Evolutionary conservation across 2,797 vertebrate species (phyloP), one percentile per base, ranked within the genome.

Genomic region (Eleutherodactylus coqui): DNA sequence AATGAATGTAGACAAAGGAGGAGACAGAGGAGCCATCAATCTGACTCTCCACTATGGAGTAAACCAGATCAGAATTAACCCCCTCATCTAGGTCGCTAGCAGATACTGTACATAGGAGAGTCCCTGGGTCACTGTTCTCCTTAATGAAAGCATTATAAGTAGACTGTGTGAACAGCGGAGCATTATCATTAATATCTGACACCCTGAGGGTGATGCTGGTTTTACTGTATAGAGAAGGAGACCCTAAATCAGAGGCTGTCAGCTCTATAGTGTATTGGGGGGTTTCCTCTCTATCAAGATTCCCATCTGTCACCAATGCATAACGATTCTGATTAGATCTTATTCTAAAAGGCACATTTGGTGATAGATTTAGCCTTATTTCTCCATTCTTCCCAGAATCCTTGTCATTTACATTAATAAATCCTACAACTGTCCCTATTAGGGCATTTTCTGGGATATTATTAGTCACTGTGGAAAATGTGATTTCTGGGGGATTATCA

Each of bases 201-300:
- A 93, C 75, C 2, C 86, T 58, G 0, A 94, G 79, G 0, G 85
- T 89, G 80, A 94, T 2, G 5, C 89, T 89, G 89, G 90, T 91
- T 2, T 87, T 84, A 45, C 88, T 93, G 11, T 89, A 91, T 1
- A 95, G 91, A 34, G 91, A 24, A 0, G 93, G 93, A 5, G 84
- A 91, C 10, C 93, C 93, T 6, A 79, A 87, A 86, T 96, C 91
- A 0, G 89, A 89, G 41, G 92, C 92, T 10, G 86, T 90, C 17
- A 95, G 34, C 1, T 93, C 93, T 72, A 95, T 90, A 67, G 91
- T 41, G 95, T 80, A 99, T 95, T 81, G 67, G 34, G 19, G 36
- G 67, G 67, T 96, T 90, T 27, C 97, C 96, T 17, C 97, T 98
- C 81, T 91, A 91, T 62, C 95, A 96, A 0, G 96, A 96, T 90